Conservation (phyloP, 2,797 vertebrate species). For the Halcyon badia region DNA sequence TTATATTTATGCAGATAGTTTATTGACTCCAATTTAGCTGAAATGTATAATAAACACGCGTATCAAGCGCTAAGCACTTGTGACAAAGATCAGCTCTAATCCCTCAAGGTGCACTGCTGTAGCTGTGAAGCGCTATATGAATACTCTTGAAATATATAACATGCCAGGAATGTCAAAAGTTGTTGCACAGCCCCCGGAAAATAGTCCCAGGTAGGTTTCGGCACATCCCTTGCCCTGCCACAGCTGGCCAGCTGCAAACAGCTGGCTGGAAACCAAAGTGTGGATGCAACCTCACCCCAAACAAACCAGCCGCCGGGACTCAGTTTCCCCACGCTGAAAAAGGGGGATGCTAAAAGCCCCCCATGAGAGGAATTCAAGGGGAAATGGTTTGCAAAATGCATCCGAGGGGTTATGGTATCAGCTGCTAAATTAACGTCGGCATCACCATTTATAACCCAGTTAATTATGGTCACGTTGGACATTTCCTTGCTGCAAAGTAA, state of each 20-base stretch:
- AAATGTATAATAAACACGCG: conserved; percentile 64
- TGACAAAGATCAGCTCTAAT: conserved; percentile 54
- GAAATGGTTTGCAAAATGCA: background rate
- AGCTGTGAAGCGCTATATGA: background rate
- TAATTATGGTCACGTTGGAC: background rate
- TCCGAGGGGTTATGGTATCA: background rate
- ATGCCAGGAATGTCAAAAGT: background rate
- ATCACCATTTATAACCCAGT: background rate
- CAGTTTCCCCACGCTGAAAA: rapidly evolving
- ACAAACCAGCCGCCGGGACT: rapidly evolving
- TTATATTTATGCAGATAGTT: conserved; percentile 68
- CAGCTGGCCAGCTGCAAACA: background rate
- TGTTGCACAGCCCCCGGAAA: background rate
- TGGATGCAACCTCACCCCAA: rapidly evolving
- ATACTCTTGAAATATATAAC: background rate
- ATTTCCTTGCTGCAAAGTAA: background rate
- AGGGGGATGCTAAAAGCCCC: background rate
- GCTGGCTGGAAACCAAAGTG: background rate
- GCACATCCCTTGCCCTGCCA: background rate
- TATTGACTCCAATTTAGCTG: conserved; percentile 64
- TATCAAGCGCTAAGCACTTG: conserved; percentile 50
- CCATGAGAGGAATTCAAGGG: rapidly evolving
- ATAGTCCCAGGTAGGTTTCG: background rate
- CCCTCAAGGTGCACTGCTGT: background rate
- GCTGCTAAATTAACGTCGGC: background rate